These are phyloP conservation scores for Chondrosia reniformis DNA, from an alignment of 37 sponge, comb jelly and placozoan species.

Conservation along the genomic window DNA sequence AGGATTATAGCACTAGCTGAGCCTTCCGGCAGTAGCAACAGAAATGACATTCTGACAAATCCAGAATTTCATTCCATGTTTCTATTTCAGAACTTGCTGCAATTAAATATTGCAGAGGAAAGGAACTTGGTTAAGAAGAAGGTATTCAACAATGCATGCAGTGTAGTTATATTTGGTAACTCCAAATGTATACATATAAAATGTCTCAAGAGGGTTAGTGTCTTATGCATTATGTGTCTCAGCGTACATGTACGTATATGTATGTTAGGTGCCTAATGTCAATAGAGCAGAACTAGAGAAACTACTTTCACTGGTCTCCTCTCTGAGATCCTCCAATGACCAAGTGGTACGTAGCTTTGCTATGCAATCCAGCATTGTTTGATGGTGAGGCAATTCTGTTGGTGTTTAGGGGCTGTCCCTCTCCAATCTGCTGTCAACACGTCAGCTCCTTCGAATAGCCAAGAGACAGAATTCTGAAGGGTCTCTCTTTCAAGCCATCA, in stretches of 20 bases:
- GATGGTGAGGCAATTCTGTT: neutral
- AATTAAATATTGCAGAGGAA: conserved; percentile 35
- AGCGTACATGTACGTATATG: neutral
- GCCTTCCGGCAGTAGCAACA: conserved; percentile 7
- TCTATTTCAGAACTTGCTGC: conserved; percentile 45
- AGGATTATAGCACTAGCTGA: conserved; percentile 54
- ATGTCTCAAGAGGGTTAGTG: no score
- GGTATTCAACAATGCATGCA: no score
- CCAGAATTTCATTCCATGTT: conserved; percentile 73
- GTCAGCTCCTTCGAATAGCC: conserved; percentile 73
- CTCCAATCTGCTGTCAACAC: conserved; percentile 62
- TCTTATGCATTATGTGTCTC: neutral
- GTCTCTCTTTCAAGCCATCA: conserved; percentile 38
- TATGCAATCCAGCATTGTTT: neutral
- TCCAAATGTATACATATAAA: no score
- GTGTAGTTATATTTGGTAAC: no score
- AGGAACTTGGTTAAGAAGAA: conserved; percentile 28
- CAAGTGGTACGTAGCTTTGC: conserved; percentile 2
- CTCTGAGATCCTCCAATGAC: conserved; percentile 6
- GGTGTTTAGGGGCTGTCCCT: conserved; percentile 58
- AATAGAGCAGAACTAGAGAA: neutral
- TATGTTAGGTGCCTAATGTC: conserved; percentile 14
- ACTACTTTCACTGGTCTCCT: neutral
- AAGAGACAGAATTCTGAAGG: conserved; percentile 36
- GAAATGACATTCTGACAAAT: neutral